Base-by-base conservation (phyloP, 2,113 vertebrate genomes). In the Urocynchramus pylzowi region DNA sequence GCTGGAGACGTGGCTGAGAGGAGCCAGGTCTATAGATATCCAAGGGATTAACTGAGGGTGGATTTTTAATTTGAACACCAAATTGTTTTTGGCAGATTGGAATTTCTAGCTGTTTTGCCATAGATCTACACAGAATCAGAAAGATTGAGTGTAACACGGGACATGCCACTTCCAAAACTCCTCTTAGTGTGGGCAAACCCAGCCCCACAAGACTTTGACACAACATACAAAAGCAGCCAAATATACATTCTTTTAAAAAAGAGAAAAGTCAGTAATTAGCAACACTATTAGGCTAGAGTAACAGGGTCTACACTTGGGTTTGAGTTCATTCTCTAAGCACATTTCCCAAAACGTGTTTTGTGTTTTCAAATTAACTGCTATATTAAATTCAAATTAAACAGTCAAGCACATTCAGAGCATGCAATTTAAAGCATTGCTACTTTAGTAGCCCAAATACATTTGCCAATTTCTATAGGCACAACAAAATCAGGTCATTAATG, bases 381-480 rank as follows among this genome's bases (percentile, higher is more conserved):
- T 63, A 80, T 83, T 85, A 95, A 79, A 94, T 47, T 68, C 44
- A 75, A 93, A 89, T 64, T 47, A 79, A 94, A 87, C 59, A 76
- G 59, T 71, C 60, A 90, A 73, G 30, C 74, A 45, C 54, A 39
- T 59, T 64, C 50, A 33, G 65, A 12, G 27, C 42, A 53, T 20
- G 69, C 59, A 65, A 33, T 61, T 33, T 22, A 53, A 83, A 79
- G 81, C 57, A 49, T 7, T 4, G 11, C 84, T 64, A 41, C 0
- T 1, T n/a, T 20, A 27, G 31, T 5, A 65, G 81, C 49, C 60
- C 23, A 57, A 81, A 87, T 16, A 28, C 3, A 1, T 39, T 47
- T 54, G 39, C 41, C 83, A 44, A 15, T 41, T 89, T 60, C 69
- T 37, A 17, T 7, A 79, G 56, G 77, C 45, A 24, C 26, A 54